A percentile compares a stretch with the other conserved stretches of the same genome.
Conservation (phyloP, 2,888 invertebrate genomes). For the Keiferia lycopersicella region DNA sequence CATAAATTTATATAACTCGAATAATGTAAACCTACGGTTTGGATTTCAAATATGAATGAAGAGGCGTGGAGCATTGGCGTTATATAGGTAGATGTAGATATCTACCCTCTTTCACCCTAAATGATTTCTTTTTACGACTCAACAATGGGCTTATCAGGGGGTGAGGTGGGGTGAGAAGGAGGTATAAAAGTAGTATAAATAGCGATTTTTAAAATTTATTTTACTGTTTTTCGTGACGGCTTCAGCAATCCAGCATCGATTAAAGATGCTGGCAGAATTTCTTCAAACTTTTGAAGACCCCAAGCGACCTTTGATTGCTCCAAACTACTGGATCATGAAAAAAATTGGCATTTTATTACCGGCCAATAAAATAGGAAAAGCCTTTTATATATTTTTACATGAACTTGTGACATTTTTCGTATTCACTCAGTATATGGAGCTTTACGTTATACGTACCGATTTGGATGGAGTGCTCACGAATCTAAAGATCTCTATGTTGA, state of each 20-base stretch:
- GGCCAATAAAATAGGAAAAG: conserved; percentile 42
- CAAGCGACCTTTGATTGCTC: conserved; percentile 54
- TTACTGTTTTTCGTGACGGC: not conserved
- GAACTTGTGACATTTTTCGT: conserved; percentile 57
- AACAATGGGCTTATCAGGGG: conserved; percentile 31
- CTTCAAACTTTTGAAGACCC: conserved; percentile 53
- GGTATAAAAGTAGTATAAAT: conserved; percentile 19
- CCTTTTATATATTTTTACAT: conserved; percentile 50
- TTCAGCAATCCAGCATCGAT: not conserved
- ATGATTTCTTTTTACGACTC: conserved; percentile 34
- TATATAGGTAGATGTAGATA: not conserved
- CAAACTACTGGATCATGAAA: conserved; percentile 62
- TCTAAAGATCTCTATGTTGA: conserved; percentile 66
- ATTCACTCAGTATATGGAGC: conserved; percentile 60
- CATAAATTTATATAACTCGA: no score
- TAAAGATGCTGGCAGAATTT: conserved; percentile 48
- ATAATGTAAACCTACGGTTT: not conserved
- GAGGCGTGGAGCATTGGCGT: no score
- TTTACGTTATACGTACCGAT: conserved; percentile 59
- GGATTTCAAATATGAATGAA: conserved; percentile 10
- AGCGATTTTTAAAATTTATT: conserved; percentile 19
- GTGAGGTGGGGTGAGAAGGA: conserved; percentile 29
- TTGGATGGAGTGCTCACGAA: conserved; percentile 63
- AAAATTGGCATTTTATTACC: conserved; percentile 57
- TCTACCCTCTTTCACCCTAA: not conserved